phyloP scores from a whole-genome alignment of 2,113 vertebrate genomes.

The Phoxinus phoxinus region DNA sequence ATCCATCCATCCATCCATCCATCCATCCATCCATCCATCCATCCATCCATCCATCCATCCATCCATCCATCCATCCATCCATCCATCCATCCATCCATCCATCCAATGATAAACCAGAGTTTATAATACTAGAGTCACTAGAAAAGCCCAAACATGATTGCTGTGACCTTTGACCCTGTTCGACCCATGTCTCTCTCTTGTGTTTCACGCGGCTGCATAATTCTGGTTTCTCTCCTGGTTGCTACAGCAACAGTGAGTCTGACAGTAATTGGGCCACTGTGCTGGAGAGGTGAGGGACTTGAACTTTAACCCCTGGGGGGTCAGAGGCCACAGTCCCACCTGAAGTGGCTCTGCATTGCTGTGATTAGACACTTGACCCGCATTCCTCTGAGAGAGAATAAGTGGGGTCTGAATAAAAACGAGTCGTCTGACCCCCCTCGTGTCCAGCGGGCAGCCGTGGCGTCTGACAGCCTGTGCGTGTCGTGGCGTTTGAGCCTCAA shows the following conservation, averaged over 20 bases:
- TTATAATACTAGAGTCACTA: background rate
- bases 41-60: too few relatives aligned
- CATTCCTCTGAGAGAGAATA: slow-evolving; percentile 15
- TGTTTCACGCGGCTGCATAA: background rate
- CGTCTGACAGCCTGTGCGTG: background rate
- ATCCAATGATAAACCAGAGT: too few relatives aligned
- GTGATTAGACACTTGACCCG: slow-evolving; percentile 52
- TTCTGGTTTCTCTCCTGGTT: slow-evolving; percentile 10
- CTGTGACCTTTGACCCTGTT: slow-evolving; percentile 12
- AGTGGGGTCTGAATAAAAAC: background rate
- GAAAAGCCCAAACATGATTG: background rate
- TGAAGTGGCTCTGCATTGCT: slow-evolving; percentile 25
- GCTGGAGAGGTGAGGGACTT: slow-evolving; percentile 22
- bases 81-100: too few relatives aligned
- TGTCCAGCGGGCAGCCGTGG: background rate
- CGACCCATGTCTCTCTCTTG: slow-evolving; percentile 23
- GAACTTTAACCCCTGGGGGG: slow-evolving; percentile 34
- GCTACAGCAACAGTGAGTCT: slow-evolving; percentile 35
- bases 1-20: too few relatives aligned
- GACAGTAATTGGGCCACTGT: slow-evolving; percentile 49
- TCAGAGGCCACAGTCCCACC: slow-evolving; percentile 38
- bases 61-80: too few relatives aligned
- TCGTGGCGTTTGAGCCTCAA: slow-evolving; percentile 1
- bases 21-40: too few relatives aligned
- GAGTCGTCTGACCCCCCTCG: background rate